These are phyloP conservation scores for Coelopa pilipes DNA, from an alignment of 2,888 invertebrate species.

Conservation along the genomic window DNA sequence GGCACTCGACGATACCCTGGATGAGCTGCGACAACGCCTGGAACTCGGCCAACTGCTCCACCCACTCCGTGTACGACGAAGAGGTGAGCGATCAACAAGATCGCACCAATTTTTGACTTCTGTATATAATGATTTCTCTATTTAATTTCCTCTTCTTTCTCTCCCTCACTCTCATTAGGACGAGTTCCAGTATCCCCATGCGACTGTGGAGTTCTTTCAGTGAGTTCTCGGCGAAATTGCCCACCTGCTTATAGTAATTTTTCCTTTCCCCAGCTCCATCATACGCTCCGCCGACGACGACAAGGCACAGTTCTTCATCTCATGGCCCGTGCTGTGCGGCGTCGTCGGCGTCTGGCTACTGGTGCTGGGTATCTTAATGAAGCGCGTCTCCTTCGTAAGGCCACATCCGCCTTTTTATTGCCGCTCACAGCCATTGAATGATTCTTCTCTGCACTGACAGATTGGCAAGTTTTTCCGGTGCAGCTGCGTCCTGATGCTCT, in stretches of 20 bases:
- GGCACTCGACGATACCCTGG: conserved; percentile 79
- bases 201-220: conserved; percentile 62
- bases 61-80: conserved; percentile 54
- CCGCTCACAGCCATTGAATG: background rate
- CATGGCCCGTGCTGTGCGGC: conserved; percentile 55
- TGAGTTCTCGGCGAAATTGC: conserved; percentile 43
- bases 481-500: conserved; percentile 55
- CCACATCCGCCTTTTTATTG: background rate
- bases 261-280: conserved; percentile 48
- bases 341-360: conserved; percentile 56
- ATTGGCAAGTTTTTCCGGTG: conserved; percentile 62
- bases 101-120: background rate
- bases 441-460: conserved; percentile 47
- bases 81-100: conserved; percentile 42
- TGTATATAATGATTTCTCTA: conserved; percentile 9
- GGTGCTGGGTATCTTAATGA: conserved; percentile 52
- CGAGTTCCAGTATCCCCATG: conserved; percentile 52
- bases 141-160: background rate
- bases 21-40: conserved; percentile 80
- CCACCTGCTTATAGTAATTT: background rate
- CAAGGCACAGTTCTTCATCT: conserved; percentile 49
- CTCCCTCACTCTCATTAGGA: conserved; percentile 42
- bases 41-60: conserved; percentile 73
- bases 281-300: conserved; percentile 53
- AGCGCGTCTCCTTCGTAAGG: conserved; percentile 57